Evolutionary conservation across 1,140 invertebrate genomes (phyloP), one percentile per base, ranked within the genome.

Genomic region (Mamestra configurata): DNA sequence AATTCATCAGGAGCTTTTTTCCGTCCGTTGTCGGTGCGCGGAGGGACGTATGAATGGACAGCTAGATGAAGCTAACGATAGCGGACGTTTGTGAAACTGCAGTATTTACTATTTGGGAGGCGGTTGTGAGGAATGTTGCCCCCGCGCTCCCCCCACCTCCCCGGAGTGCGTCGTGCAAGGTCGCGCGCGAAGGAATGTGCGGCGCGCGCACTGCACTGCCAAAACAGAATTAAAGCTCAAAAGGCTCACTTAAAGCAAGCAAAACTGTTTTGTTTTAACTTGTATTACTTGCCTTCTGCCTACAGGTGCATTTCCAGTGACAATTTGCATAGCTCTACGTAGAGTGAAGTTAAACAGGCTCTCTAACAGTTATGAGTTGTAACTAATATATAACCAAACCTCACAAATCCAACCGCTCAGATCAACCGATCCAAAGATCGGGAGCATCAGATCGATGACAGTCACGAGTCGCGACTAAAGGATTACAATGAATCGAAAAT

Each of bases 1-100:
- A 81, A 84, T 86, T 81, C 83, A 87, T 89, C 84, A 84, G 70
- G 68, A 80, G 75, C 83, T 73, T 81, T 83, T 82, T 84, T 83
- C 72, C 59, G 27, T 77, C 81, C 80, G 81, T 84, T 82, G 77
- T 78, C 79, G 66, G 31, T 53, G 6, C 40, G 53, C 79, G 77
- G 66, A 22, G 35, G 76, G 89, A 90, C 89, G 85, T 64, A 79
- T 88, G 85, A 88, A 89, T 90, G 84, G 72, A 79, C 79, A 80
- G 79, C 71, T 71, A 79, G 55, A 51, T 76, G 76, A 79, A 78
- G 59, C 61, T 35, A 57, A 77, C 64, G 49, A 80, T 72, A 72
- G 73, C 31, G 61, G 49, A 37, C 15, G 55, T 49, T 49, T n/a
- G n/a, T 37, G 35, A 64, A 55, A 51, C 68, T 22, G 68, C 49